Percentiles rank a stretch among this genome's conserved stretches.
These are phyloP conservation scores for Coelopa pilipes DNA, from an alignment of 2,888 invertebrate species.

Conservation along the genomic window DNA sequence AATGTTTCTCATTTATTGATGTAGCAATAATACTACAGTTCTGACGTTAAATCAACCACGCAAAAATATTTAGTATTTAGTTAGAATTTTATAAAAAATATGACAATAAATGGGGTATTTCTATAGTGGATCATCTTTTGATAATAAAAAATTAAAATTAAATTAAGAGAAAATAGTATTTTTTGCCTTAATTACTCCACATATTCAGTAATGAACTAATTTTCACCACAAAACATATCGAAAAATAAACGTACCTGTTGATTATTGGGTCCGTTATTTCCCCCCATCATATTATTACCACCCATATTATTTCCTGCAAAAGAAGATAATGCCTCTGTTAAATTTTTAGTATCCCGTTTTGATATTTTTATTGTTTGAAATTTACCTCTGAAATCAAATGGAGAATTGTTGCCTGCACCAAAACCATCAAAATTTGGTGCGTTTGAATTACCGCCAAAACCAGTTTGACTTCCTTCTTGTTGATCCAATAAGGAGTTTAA, in stretches of 20 bases:
- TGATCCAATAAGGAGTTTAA: constrained; percentile 76
- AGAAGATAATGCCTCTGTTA: constrained; percentile 42
- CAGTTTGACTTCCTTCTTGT: constrained; percentile 69
- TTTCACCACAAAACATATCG: constrained; percentile 45
- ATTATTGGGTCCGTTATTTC: constrained; percentile 50
- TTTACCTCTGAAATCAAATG: constrained; percentile 63
- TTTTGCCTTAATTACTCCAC: too few relatives aligned
- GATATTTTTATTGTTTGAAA: not conserved
- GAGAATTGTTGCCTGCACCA: constrained; percentile 56
- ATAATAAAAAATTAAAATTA: not conserved
- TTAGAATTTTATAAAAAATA: not conserved
- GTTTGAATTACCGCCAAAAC: constrained; percentile 45
- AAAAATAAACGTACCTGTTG: constrained; percentile 58
- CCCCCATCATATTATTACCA: constrained; percentile 40
- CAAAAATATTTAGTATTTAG: too few relatives aligned
- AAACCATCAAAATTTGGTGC: constrained; percentile 55
- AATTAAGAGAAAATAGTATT: constrained; percentile 16
- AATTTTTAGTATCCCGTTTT: constrained; percentile 13
- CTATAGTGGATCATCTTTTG: not conserved
- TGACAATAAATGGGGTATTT: not conserved
- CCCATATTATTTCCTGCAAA: constrained; percentile 50
- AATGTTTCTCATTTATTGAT: not conserved
- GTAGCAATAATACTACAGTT: not conserved
- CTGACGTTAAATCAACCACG: not conserved
- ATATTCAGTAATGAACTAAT: not conserved